These are phyloP conservation scores for Marasmarcha lunaedactyla DNA, from an alignment of 2,888 invertebrate genomes.

Conservation along the genomic window DNA sequence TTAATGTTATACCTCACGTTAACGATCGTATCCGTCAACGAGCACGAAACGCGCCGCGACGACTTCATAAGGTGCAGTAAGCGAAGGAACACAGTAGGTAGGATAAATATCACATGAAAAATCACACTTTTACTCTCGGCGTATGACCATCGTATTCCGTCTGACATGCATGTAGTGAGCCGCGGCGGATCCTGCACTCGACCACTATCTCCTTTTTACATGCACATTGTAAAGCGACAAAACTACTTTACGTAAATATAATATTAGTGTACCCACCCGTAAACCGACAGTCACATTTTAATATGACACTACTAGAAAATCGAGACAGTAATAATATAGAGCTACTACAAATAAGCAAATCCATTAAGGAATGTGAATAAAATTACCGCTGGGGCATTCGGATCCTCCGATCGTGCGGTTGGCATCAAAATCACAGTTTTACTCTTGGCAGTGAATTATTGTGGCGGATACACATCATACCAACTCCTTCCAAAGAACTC, in stretches of 20 bases:
- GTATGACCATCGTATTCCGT: constrained; percentile 33
- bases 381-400: constrained; percentile 56
- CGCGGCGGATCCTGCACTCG: constrained; percentile 36
- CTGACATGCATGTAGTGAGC: constrained; percentile 51
- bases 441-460: constrained; percentile 26
- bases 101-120: constrained; percentile 63
- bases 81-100: constrained; percentile 59
- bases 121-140: constrained; percentile 56
- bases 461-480: constrained; percentile 24
- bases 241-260: constrained; percentile 67
- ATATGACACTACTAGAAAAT: constrained; percentile 61
- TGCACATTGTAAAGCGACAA: constrained; percentile 67
- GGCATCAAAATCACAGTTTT: constrained; percentile 48
- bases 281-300: constrained; percentile 54
- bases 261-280: constrained; percentile 68
- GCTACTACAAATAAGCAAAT: constrained; percentile 66
- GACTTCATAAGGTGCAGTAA: constrained; percentile 39
- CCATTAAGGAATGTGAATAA: constrained; percentile 65
- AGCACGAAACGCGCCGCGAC: constrained; percentile 3
- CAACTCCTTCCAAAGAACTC: neutral
- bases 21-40: constrained; percentile 1
- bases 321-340: constrained; percentile 66
- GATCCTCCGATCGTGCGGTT: constrained; percentile 53
- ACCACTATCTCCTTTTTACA: constrained; percentile 49
- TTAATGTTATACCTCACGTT: no score